Evolutionary conservation across 2,113 vertebrate species (phyloP).

Genomic region (human): DNA sequence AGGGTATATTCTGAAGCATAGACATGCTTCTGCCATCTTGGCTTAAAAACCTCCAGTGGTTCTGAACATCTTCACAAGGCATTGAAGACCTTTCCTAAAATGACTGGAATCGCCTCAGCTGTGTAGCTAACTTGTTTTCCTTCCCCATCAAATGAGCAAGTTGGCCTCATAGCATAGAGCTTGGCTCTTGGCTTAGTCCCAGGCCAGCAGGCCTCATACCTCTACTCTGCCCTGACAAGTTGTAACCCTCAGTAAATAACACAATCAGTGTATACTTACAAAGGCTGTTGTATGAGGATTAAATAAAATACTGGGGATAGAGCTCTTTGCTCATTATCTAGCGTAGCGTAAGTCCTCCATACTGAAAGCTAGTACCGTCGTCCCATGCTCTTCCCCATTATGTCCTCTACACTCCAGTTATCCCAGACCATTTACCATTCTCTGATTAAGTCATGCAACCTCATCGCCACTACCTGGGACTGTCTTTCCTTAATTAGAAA

Average conservation of each 20-base stretch:
- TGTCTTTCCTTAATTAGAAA: neutral
- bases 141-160: neutral
- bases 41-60: neutral
- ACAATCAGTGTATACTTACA: neutral
- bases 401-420: too few relatives aligned
- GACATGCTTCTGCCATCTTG: neutral
- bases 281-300: neutral
- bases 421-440: neutral
- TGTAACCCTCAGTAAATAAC: neutral
- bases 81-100: neutral
- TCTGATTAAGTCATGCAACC: neutral
- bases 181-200: neutral
- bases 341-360: neutral
- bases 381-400: neutral
- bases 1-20: neutral
- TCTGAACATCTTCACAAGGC: neutral
- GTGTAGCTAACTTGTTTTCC: neutral
- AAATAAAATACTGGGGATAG: neutral
- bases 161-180: neutral
- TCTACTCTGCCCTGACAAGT: neutral
- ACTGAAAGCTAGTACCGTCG: neutral
- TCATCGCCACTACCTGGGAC: neutral
- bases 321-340: neutral
- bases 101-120: neutral
- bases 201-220: neutral